Percentiles rank a stretch among this genome's conserved stretches.
Conservation (phyloP, 2,113 vertebrate species). For the Lepisosteus osseus region DNA sequence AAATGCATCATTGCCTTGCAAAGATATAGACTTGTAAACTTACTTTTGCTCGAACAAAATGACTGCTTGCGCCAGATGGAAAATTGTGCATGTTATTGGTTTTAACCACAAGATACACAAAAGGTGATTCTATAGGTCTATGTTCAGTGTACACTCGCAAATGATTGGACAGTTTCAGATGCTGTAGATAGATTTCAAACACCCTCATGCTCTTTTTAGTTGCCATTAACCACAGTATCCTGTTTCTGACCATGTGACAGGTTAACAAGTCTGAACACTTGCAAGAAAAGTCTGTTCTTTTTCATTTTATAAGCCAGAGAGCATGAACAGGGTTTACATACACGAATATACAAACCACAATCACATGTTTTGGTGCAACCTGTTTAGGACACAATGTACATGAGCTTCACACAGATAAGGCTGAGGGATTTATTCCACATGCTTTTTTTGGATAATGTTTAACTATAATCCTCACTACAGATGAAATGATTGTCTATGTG, state of each 20-base stretch:
- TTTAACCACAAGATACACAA: constrained; percentile 46
- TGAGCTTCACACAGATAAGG: not conserved
- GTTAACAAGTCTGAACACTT: constrained; percentile 26
- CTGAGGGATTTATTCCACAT: no score
- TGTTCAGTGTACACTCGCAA: constrained; percentile 50
- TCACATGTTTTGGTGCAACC: not conserved
- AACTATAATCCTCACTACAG: constrained; percentile 9
- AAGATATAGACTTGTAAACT: no score
- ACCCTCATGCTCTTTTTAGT: constrained; percentile 46
- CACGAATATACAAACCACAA: not conserved
- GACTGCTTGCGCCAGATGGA: constrained; percentile 25
- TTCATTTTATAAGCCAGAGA: not conserved
- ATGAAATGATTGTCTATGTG: no score
- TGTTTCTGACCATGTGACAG: constrained; percentile 69
- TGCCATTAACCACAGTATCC: constrained; percentile 78
- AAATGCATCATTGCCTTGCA: no score
- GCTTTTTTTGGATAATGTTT: not conserved
- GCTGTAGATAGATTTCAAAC: constrained; percentile 51
- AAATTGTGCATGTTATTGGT: constrained; percentile 43
- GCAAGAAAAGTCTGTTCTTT: not conserved
- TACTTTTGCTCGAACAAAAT: no score
- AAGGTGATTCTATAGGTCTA: constrained; percentile 39
- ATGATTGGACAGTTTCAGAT: constrained; percentile 60
- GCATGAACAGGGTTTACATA: not conserved
- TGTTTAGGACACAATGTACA: not conserved